Conservation (phyloP, 2,113 vertebrate genomes). For the Heteronetta atricapilla region DNA sequence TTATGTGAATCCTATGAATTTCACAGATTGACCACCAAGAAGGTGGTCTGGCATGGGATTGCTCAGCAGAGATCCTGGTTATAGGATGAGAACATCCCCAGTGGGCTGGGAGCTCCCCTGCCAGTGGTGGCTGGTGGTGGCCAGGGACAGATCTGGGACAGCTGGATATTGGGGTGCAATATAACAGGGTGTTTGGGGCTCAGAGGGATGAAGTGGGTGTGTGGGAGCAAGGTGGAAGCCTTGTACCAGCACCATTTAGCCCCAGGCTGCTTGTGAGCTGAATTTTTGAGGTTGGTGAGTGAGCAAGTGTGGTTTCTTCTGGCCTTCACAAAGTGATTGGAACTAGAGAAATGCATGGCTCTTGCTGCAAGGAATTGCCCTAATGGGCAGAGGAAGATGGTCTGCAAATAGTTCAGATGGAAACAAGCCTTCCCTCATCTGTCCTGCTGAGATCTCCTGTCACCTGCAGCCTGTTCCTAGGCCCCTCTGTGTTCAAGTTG, state of each 20-base stretch:
- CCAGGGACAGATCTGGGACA: neutral
- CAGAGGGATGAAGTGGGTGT: neutral
- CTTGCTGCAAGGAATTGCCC: neutral
- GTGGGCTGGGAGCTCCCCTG: accelerated
- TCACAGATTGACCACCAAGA: neutral
- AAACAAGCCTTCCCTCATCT: neutral
- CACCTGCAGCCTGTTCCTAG: neutral
- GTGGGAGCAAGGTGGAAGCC: neutral
- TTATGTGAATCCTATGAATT: neutral
- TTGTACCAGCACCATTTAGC: neutral
- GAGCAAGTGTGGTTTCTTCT: neutral
- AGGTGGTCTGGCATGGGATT: neutral
- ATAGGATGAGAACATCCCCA: neutral
- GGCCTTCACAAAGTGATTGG: neutral
- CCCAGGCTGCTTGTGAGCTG: neutral
- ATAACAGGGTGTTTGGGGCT: neutral
- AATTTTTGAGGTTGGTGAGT: neutral
- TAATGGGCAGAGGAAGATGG: neutral
- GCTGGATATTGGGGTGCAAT: neutral
- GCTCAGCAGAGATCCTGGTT: neutral
- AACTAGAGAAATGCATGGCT: neutral
- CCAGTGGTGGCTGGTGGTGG: neutral
- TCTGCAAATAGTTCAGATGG: neutral
- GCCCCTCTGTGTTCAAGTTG: neutral
- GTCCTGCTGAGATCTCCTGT: neutral